Percentiles rank a stretch among this genome's conserved stretches.
Evolutionary conservation across 2,888 invertebrate genomes (phyloP).

Genomic region (Metacarcinus magister): DNA sequence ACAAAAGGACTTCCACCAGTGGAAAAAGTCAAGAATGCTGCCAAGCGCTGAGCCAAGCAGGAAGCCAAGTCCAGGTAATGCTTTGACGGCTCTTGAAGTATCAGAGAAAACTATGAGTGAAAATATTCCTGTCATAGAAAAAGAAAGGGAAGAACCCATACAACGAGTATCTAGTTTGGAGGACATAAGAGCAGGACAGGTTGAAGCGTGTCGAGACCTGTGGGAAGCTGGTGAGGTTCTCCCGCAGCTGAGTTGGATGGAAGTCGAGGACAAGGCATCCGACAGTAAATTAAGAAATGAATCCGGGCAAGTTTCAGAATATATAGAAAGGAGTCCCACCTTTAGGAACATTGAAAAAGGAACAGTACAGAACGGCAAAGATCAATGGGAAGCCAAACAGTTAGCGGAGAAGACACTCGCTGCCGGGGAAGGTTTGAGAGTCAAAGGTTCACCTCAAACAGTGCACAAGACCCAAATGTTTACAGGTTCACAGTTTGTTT

Average conservation of each 20-base stretch:
- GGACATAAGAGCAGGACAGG: constrained; percentile 9
- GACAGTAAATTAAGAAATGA: neutral
- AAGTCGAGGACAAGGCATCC: neutral
- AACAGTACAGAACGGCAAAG: constrained; percentile 10
- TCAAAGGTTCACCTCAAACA: neutral
- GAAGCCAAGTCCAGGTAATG: neutral
- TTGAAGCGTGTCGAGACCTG: neutral
- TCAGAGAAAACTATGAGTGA: neutral
- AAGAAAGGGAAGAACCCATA: neutral
- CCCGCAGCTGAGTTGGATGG: too few species aligned
- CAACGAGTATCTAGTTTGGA: neutral
- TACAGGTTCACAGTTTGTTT: neutral
- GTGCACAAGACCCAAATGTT: neutral
- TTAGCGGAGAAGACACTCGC: neutral
- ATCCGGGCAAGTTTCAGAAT: neutral
- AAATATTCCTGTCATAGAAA: neutral
- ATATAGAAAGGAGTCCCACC: neutral
- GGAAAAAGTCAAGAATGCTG: constrained; percentile 51
- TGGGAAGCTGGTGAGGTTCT: constrained; percentile 19
- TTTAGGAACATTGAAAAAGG: constrained; percentile 42
- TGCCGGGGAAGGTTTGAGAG: neutral
- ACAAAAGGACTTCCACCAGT: constrained; percentile 10
- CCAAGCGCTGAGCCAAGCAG: neutral
- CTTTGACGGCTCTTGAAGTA: neutral
- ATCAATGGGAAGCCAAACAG: neutral